phyloP scores from a whole-genome alignment of 37 sponge, comb jelly and placozoan species.

The Bolinopsis microptera region DNA sequence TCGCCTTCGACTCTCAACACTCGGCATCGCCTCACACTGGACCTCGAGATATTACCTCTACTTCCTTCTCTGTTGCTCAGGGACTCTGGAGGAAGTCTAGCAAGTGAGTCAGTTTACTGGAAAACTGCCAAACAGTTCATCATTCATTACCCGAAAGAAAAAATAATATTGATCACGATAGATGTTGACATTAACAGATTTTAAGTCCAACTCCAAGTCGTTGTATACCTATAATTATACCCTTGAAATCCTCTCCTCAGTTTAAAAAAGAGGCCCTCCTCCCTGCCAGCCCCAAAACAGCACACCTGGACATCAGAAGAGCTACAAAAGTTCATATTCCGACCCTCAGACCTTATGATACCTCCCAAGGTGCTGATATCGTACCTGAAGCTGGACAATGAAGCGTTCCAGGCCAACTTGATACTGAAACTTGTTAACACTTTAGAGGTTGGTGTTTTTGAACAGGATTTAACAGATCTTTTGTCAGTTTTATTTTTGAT shows the following conservation, averaged over 20 bases:
- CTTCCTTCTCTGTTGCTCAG: too few relatives aligned
- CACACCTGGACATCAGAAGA: conserved; percentile 64
- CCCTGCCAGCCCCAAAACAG: conserved; percentile 32
- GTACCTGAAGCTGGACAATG: conserved; percentile 6
- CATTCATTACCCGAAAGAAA: too few relatives aligned
- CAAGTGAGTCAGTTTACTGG: too few relatives aligned
- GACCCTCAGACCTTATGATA: conserved; percentile 16
- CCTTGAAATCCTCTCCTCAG: too few relatives aligned
- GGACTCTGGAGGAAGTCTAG: too few relatives aligned
- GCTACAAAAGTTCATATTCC: conserved; percentile 25
- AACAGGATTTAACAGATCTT: background rate
- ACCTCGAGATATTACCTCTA: too few relatives aligned
- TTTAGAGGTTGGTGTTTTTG: background rate
- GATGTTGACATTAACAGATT: too few relatives aligned
- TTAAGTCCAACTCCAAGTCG: too few relatives aligned
- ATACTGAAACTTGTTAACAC: conserved; percentile 20
- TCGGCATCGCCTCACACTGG: too few relatives aligned
- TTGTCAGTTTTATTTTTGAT: background rate
- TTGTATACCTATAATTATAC: too few relatives aligned
- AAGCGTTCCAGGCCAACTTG: background rate
- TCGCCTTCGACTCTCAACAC: background rate
- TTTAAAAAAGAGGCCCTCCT: conserved; percentile 20
- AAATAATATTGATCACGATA: too few relatives aligned
- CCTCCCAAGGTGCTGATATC: conserved; percentile 14
- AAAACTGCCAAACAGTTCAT: too few relatives aligned